Evolutionary conservation across 2,113 vertebrate species (phyloP), one percentile per base, ranked within the genome.

Genomic region (Rhinogobius similis): DNA sequence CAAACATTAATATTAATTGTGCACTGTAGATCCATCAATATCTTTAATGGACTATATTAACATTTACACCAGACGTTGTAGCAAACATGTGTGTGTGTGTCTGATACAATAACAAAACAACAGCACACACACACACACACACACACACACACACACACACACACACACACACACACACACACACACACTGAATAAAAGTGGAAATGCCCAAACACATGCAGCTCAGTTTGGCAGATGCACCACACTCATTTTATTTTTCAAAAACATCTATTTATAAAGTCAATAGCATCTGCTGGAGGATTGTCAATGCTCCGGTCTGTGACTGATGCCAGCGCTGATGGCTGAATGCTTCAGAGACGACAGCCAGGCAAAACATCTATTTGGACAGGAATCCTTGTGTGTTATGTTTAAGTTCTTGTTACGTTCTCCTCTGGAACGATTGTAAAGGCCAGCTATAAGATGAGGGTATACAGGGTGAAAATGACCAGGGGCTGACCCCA

Each of bases 201-300:
- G n/a, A n/a, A n/a, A n/a, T n/a, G n/a, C 50, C 21, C 21, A 24
- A 41, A 29, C 70, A 27, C 36, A 70, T 71, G 46, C 32, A 26
- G n/a, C 48, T 76, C 20, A 52, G 32, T n/a, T 64, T 20, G 14
- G 2, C 59, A 80, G 64, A 77, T 38, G 43, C 58, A n/a, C 56
- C 69, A 76, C 44, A 50, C 27, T 36, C 26, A 79, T 82, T 87
- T 65, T 24, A 52, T 67, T 75, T 84, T 72, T 4, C 3, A 62
- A 73, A 72, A 43, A n/a, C 53, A 36, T 53, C 38, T 59, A 74
- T 79, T 77, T 82, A 26, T 62, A 63, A 69, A 75, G 65, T 74
- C 72, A 76, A 75, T 52, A 46, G 38, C 71, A 71, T 79, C 64
- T 67, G 59, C 53, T 68, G 36, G 48, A 76, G 62, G 10, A 50